Evolutionary conservation across 2,888 invertebrate genomes (phyloP).

Genomic region (Synergus laeviventris): DNA sequence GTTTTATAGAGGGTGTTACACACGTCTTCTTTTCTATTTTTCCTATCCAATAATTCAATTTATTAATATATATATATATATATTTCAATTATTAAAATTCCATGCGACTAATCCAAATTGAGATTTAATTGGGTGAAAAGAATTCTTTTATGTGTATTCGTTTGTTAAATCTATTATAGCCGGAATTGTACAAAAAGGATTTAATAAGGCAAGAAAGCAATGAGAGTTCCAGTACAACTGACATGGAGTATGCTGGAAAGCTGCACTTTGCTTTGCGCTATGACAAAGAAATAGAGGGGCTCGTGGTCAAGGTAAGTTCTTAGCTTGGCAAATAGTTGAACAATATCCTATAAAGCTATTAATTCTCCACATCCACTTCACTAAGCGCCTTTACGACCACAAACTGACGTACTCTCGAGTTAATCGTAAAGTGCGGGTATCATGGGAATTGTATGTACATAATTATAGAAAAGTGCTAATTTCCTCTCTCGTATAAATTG

Average conservation of each 20-base stretch:
- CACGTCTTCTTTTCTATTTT: too few relatives aligned
- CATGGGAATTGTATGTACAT: too few relatives aligned
- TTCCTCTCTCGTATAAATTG: background rate
- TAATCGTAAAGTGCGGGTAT: too few relatives aligned
- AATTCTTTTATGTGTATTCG: background rate
- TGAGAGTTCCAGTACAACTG: slow-evolving; percentile 81
- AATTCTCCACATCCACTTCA: too few relatives aligned
- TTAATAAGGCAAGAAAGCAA: slow-evolving; percentile 84
- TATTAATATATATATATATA: too few relatives aligned
- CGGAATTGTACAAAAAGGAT: slow-evolving; percentile 87
- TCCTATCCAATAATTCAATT: too few relatives aligned
- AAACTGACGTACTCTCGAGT: too few relatives aligned
- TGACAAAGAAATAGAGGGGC: slow-evolving; percentile 87
- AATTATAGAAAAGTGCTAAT: too few relatives aligned
- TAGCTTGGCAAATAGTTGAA: background rate
- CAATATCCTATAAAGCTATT: background rate
- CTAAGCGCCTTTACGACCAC: too few relatives aligned
- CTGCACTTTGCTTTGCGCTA: slow-evolving; percentile 89
- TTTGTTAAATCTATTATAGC: slow-evolving; percentile 77
- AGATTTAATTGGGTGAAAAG: too few relatives aligned
- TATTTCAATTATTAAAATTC: too few relatives aligned
- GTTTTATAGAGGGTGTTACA: slow-evolving; percentile 46
- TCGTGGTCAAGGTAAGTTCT: slow-evolving; percentile 84
- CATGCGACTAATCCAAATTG: too few relatives aligned
- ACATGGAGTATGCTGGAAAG: slow-evolving; percentile 87